Conservation (phyloP, 2,888 invertebrate species). For the Epistrophe grossulariae region DNA sequence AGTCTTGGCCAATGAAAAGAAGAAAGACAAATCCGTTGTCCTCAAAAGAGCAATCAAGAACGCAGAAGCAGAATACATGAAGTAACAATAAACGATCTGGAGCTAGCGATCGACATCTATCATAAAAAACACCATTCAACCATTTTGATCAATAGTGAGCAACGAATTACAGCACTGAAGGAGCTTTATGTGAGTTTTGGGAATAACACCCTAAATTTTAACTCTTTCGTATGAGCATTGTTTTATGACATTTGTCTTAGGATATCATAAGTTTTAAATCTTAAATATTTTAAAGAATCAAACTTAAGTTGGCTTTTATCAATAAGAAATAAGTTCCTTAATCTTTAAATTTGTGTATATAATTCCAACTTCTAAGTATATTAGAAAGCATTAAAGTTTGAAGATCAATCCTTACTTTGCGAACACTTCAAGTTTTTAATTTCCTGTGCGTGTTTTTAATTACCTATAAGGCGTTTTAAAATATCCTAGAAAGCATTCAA, state of each 20-base stretch:
- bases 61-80: background rate
- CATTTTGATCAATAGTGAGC: background rate
- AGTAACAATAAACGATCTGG: background rate
- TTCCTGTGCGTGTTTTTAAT: no score
- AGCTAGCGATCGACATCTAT: background rate
- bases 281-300: background rate
- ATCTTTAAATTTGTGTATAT: no score
- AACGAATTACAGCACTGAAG: background rate
- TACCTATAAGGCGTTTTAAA: background rate
- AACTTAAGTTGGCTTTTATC: background rate
- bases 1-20: background rate
- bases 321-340: no score
- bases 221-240: background rate
- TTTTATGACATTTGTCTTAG: background rate
- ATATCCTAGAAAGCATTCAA: background rate
- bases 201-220: background rate
- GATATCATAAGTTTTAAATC: background rate
- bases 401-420: background rate
- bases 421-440: background rate
- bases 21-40: background rate
- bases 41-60: background rate
- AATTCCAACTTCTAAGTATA: background rate
- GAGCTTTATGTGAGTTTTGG: constrained; percentile 16
- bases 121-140: background rate
- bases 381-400: no score